Percentiles rank a stretch among this genome's conserved stretches.
Conservation (phyloP, 2,797 vertebrate genomes). For the Pseudocheirus occidentalis region DNA sequence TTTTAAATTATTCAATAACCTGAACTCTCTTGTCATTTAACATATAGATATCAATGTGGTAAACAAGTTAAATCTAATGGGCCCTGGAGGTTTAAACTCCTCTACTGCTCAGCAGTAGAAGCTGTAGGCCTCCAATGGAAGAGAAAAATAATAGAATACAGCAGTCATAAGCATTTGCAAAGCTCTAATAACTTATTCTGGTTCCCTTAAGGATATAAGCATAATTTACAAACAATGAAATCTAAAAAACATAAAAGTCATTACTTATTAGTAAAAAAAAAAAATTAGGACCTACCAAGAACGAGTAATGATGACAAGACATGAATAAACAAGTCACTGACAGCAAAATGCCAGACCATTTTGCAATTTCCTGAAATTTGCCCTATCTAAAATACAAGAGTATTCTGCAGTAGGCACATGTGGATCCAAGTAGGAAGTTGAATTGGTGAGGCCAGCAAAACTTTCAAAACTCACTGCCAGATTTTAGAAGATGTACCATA, state of each 20-base stretch:
- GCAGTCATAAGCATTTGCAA: constrained; percentile 83
- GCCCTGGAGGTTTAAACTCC: constrained; percentile 84
- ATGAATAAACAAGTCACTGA: constrained; percentile 62
- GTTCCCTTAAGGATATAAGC: constrained; percentile 81
- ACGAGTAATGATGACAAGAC: constrained; percentile 60
- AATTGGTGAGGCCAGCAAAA: constrained; percentile 2
- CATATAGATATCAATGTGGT: constrained; percentile 89
- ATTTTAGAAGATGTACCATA: constrained; percentile 15
- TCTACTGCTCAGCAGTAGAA: constrained; percentile 80
- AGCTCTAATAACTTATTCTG: constrained; percentile 86
- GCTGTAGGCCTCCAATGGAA: constrained; percentile 76
- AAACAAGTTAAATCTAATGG: constrained; percentile 91
- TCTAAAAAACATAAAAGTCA: constrained; percentile 85
- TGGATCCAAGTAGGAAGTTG: background rate
- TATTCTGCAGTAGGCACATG: background rate
- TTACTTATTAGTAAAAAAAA: constrained; percentile 81
- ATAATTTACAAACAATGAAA: constrained; percentile 82
- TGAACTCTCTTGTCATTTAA: constrained; percentile 90
- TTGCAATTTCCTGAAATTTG: background rate
- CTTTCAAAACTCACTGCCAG: constrained; percentile 40
- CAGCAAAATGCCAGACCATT: constrained; percentile 3
- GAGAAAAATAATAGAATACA: constrained; percentile 82
- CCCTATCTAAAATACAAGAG: background rate
- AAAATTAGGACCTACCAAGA: constrained; percentile 76
- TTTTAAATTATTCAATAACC: constrained; percentile 91